phyloP scores from a whole-genome alignment of 2,888 invertebrate species.

The Digitonthophagus gazella region DNA sequence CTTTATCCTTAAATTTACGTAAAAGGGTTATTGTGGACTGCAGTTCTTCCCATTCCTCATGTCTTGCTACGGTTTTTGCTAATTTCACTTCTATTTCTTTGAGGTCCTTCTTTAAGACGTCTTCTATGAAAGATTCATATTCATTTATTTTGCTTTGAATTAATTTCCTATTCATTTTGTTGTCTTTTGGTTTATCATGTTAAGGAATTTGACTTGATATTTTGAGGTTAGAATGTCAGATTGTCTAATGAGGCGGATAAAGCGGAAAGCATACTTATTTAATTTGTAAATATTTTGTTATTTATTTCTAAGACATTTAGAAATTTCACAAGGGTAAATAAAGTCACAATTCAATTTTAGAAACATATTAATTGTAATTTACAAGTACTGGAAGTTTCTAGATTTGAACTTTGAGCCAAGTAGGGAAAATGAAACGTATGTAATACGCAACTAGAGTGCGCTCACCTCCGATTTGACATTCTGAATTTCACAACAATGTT shows the following conservation, averaged over 20 bases:
- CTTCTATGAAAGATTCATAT: conserved; percentile 47
- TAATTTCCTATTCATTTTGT: conserved; percentile 17
- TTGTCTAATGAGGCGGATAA: too few relatives aligned
- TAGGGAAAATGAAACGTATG: conserved; percentile 3
- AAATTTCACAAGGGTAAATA: too few relatives aligned
- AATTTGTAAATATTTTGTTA: too few relatives aligned
- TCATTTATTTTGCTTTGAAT: conserved; percentile 41
- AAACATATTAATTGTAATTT: too few relatives aligned
- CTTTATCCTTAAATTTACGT: conserved; percentile 41
- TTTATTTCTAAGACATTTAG: too few relatives aligned
- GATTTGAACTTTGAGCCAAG: conserved; percentile 9
- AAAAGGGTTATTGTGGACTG: conserved; percentile 41
- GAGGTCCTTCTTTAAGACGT: conserved; percentile 46
- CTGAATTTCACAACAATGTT: conserved; percentile 50
- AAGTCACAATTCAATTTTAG: too few relatives aligned
- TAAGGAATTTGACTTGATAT: not conserved
- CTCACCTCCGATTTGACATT: conserved; percentile 28
- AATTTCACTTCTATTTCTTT: conserved; percentile 42
- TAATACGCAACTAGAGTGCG: conserved; percentile 7
- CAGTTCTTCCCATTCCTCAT: conserved; percentile 46
- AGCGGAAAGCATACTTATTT: too few relatives aligned
- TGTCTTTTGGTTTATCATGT: not conserved
- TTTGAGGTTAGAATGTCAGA: not conserved
- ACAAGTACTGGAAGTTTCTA: not conserved
- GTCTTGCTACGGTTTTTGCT: conserved; percentile 36